Evolutionary conservation across 2,113 vertebrate species (phyloP).

Genomic region (Penelope pileata): DNA sequence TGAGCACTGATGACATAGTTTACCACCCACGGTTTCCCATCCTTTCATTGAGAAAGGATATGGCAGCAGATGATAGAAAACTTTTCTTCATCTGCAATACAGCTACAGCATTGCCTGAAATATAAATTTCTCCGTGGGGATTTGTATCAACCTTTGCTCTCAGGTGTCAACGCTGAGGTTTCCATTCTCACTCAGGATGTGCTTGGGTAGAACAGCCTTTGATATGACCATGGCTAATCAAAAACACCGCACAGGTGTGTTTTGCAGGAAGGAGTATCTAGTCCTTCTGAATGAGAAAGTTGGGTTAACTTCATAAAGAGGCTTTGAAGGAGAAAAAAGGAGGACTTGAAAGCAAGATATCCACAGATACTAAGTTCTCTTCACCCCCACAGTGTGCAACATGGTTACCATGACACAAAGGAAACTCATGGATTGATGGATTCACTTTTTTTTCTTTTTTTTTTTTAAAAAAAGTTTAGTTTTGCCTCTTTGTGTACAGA

Average conservation of each 20-base stretch:
- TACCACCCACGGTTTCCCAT: constrained; percentile 18
- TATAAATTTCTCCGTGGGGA: constrained; percentile 1
- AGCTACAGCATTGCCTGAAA: background rate
- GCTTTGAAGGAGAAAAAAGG: background rate
- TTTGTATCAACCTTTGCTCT: constrained; percentile 39
- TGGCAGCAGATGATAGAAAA: background rate
- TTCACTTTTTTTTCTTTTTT: background rate
- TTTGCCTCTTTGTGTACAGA: background rate
- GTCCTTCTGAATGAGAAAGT: background rate
- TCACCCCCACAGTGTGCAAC: background rate
- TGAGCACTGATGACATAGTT: background rate
- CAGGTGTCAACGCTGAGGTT: background rate
- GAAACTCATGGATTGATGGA: background rate
- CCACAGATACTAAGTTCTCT: background rate
- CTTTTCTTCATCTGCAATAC: background rate
- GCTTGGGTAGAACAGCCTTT: constrained; percentile 7
- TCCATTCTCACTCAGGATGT: background rate
- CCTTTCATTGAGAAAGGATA: constrained; percentile 20
- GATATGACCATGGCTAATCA: constrained; percentile 35
- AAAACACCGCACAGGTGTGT: too few species aligned
- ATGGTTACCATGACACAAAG: background rate
- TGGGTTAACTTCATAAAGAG: background rate
- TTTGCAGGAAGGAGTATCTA: too few species aligned
- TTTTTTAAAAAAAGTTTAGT: background rate
- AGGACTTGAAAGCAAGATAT: constrained; percentile 18